Evolutionary conservation across 2,797 vertebrate genomes (phyloP), one percentile per base, ranked within the genome.

Genomic region (Oreortyx pictus): DNA sequence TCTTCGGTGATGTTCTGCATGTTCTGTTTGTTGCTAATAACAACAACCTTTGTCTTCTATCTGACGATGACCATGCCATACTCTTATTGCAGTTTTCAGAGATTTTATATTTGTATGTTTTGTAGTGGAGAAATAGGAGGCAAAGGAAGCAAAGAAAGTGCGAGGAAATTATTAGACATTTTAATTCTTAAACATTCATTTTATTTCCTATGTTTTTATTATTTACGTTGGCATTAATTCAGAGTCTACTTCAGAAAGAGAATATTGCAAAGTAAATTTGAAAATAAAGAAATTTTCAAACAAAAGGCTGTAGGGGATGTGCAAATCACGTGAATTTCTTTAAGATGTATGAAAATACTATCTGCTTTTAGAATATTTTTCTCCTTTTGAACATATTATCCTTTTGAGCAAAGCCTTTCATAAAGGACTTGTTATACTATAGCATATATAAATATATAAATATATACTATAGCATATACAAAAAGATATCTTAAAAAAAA

Each of bases 351-450:
- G 39, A 85, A 82, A 82, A 94, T 89, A 22, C 64, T 89, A 62
- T 72, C 92, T 95, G 24, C 67, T 95, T 90, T 85, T 41, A 92
- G 92, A 92, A 82, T 82, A 19, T 82, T 46, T 77, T 94, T 81
- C 25, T 86, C 19, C 6, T 77, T 75, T 88, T 87, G 24, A 83
- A 9, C 33, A 13, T 77, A 3, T 70, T 94, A 35, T 81, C 88
- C 19, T 89, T 92, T 62, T 91, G 76, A 82, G 46, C 93, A 57
- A 93, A 93, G 89, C 20, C 39, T 91, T 94, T 87, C 43, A 24
- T 64, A 68, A 95, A 96, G 70, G 43, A 90, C 24, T 70, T 75
- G 11, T 73, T 82, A 67, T 12, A 25, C 23, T 73, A 76, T 91
- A 95, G 67, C 86, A 37, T 37, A 10, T 37, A 37, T 37, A 37